Base-by-base conservation (phyloP, 2,797 vertebrate genomes). In the Coluber constrictor region DNA sequence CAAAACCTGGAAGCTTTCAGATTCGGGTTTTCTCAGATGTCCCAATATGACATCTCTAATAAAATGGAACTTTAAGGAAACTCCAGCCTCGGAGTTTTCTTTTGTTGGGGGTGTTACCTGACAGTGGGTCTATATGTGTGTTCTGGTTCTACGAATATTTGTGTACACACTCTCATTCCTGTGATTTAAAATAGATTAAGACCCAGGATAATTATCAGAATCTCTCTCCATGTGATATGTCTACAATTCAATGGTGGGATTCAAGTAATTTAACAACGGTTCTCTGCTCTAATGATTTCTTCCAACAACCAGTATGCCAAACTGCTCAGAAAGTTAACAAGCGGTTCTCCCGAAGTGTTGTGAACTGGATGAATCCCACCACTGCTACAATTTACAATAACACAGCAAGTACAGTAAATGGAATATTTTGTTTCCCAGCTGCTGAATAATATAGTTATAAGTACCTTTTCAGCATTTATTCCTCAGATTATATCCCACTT, bases 181-280 rank as follows among this genome's bases (percentile, higher is more conserved):
- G 88, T 94, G 79, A 92, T 74, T 96, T 93, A 94, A 92, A 96
- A 94, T 90, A 91, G 92, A 59, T 87, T 59, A 56, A 57, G 93
- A 79, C 70, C 95, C 90, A 29, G 91, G 70, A 92, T 91, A 90
- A 91, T 92, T 94, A 86, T 87, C 89, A 94, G 91, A 93, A 93
- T 37, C 89, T 91, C 32, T 87, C 91, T 94, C 95, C 95, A 91
- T 88, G 87, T 94, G 66, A 95, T 93, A 93, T 27, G 89, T 79
- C 90, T 94, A 90, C 92, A 95, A 94, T 70, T 54, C 37, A 37
- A 2, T 37, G 37, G 37, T 37, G 37, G 37, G 37, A 37, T 37
- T 37, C 37, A 37, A 37, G 37, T 37, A 37, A 37, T 37, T 37
- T 37, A 37, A 37, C 37, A 37, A 37, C 37, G 37, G 37, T 1